Percentiles rank a stretch among this genome's conserved stretches.
Evolutionary conservation across 2,888 invertebrate genomes (phyloP).

Genomic region (Tuberolachnus salignus): DNA sequence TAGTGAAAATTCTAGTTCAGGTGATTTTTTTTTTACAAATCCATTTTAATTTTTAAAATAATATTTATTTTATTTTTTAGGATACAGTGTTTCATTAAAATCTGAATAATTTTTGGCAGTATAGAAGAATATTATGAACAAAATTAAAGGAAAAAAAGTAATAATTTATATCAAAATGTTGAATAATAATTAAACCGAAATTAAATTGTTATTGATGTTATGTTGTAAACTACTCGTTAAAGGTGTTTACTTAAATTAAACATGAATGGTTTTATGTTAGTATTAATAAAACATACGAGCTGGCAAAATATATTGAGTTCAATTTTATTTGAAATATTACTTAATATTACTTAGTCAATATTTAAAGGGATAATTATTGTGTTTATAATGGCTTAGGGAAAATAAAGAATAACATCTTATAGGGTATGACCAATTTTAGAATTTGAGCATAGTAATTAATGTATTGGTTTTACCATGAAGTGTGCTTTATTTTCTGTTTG

Average conservation of each 20-base stretch:
- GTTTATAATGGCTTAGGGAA: too few relatives aligned
- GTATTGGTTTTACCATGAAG: too few relatives aligned
- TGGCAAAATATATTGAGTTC: background rate
- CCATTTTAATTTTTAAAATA: background rate
- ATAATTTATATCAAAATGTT: too few relatives aligned
- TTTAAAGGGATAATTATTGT: too few relatives aligned
- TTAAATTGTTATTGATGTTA: background rate
- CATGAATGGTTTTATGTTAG: background rate
- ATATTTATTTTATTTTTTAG: constrained; percentile 17
- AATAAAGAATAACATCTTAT: too few relatives aligned
- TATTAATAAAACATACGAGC: background rate
- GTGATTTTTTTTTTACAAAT: background rate
- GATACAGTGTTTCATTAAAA: constrained; percentile 27
- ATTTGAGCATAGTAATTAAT: too few relatives aligned
- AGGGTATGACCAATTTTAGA: too few relatives aligned
- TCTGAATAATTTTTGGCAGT: background rate
- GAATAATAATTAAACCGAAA: too few relatives aligned
- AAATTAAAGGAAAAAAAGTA: too few relatives aligned
- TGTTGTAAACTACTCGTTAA: background rate
- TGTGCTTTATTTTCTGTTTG: too few relatives aligned
- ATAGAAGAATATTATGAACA: background rate
- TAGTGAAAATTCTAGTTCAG: constrained; percentile 39
- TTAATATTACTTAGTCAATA: too few relatives aligned
- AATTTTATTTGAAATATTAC: too few relatives aligned
- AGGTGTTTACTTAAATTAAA: background rate